phyloP scores from a whole-genome alignment of 2,797 vertebrate species.

The Spea hammondii region DNA sequence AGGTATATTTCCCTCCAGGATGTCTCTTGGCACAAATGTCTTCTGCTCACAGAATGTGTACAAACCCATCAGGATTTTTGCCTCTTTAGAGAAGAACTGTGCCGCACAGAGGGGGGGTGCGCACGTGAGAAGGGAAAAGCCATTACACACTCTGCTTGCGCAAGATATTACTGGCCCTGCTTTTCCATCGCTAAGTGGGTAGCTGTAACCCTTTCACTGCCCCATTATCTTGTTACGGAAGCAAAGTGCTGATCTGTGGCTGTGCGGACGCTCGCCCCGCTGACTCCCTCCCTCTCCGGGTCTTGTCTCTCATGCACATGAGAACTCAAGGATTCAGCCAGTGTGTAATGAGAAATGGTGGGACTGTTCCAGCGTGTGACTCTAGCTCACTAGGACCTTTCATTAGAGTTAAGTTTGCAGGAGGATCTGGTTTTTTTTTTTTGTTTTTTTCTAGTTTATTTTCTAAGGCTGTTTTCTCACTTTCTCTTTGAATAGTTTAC shows the following conservation, averaged over 20 bases:
- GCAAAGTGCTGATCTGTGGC: background rate
- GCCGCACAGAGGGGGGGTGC: background rate
- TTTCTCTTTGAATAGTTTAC: no score
- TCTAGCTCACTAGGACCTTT: background rate
- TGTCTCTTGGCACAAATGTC: constrained; percentile 3
- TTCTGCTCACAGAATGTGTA: background rate
- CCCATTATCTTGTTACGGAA: no score
- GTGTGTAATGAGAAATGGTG: constrained; percentile 45
- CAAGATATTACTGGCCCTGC: constrained; percentile 5
- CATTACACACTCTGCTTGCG: constrained; percentile 37
- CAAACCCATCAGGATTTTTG: constrained; percentile 24
- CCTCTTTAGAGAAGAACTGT: background rate
- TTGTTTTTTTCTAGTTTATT: no score
- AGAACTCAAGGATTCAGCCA: constrained; percentile 8
- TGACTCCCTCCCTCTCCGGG: background rate
- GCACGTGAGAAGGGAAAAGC: constrained; percentile 11
- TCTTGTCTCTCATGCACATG: background rate
- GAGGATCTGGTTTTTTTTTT: no score
- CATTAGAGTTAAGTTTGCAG: background rate
- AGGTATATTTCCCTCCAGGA: constrained; percentile 8
- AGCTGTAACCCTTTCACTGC: constrained; percentile 24
- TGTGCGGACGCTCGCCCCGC: background rate
- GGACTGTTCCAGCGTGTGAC: constrained; percentile 12
- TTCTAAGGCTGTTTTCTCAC: no score
- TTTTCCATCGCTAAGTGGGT: constrained; percentile 8